Percentiles rank a stretch among this genome's conserved stretches.
These are phyloP conservation scores for Pristiophorus japonicus DNA, from an alignment of 2,113 vertebrate genomes.

Conservation along the genomic window DNA sequence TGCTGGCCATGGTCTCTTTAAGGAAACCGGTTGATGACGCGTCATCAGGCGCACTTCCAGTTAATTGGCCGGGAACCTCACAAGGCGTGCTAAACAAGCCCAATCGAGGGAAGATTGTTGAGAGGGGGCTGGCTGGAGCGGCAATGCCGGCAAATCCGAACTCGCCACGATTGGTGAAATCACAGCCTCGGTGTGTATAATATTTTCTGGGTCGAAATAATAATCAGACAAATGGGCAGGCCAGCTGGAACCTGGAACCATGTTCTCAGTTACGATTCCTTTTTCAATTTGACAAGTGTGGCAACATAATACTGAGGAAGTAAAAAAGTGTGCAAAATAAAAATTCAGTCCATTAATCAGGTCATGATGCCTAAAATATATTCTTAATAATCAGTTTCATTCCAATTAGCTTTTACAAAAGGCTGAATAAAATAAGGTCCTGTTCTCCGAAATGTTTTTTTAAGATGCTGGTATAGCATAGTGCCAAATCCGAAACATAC, in stretches of 20 bases:
- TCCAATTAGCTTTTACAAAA: not conserved
- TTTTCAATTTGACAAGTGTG: not conserved
- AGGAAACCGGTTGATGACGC: no score
- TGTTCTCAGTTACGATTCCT: not conserved
- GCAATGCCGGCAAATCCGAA: no score
- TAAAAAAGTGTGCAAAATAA: not conserved
- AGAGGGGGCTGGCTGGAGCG: no score
- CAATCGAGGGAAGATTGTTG: no score
- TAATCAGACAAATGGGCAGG: not conserved
- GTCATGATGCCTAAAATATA: not conserved
- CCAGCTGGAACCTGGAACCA: not conserved
- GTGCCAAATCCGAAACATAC: not conserved
- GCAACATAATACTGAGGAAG: not conserved
- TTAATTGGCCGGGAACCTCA: no score
- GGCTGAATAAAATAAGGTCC: not conserved
- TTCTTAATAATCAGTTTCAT: not conserved
- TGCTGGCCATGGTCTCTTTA: no score
- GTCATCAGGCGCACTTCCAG: no score
- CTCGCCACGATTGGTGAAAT: no score
- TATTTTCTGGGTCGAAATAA: not conserved
- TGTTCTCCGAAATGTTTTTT: not conserved
- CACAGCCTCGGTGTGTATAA: no score
- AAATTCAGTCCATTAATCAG: not conserved
- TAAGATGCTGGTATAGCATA: not conserved
- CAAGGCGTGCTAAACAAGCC: no score